Conservation (phyloP, 2,888 invertebrate species). For the Scrobipalpa costella region DNA sequence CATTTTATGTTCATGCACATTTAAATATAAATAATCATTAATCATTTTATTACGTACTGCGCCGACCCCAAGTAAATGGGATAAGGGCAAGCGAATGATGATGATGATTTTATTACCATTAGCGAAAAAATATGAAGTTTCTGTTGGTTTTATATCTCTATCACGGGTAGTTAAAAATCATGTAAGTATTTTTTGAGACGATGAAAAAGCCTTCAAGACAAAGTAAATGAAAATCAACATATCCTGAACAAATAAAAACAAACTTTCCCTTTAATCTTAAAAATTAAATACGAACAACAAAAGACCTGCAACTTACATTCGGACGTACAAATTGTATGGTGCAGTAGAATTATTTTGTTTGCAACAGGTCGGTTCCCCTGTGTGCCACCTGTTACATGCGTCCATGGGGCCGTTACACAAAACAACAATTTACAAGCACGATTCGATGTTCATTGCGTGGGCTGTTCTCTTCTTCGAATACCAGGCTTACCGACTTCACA, state of each 20-base stretch:
- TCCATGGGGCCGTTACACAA: background rate
- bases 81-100: too few relatives aligned
- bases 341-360: slow-evolving; percentile 13
- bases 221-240: background rate
- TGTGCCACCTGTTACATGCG: slow-evolving; percentile 19
- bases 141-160: too few relatives aligned
- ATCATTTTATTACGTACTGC: too few relatives aligned
- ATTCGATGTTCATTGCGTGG: too few relatives aligned
- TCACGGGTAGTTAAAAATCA: too few relatives aligned
- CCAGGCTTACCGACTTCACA: too few relatives aligned
- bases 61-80: too few relatives aligned
- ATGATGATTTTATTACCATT: too few relatives aligned
- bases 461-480: too few relatives aligned
- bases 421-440: too few relatives aligned
- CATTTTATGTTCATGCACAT: background rate
- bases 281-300: slow-evolving; percentile 1
- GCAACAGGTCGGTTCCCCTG: slow-evolving; percentile 17
- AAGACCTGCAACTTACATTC: slow-evolving; percentile 2
- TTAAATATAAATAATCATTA: background rate
- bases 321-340: slow-evolving; percentile 17
- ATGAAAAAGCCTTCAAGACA: background rate
- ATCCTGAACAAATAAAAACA: background rate
- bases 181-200: too few relatives aligned
- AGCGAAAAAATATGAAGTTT: too few relatives aligned
- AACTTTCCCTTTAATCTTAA: background rate